Base-by-base conservation (phyloP, 1,140 invertebrate species). In the Trigoniulus corallinus region DNA sequence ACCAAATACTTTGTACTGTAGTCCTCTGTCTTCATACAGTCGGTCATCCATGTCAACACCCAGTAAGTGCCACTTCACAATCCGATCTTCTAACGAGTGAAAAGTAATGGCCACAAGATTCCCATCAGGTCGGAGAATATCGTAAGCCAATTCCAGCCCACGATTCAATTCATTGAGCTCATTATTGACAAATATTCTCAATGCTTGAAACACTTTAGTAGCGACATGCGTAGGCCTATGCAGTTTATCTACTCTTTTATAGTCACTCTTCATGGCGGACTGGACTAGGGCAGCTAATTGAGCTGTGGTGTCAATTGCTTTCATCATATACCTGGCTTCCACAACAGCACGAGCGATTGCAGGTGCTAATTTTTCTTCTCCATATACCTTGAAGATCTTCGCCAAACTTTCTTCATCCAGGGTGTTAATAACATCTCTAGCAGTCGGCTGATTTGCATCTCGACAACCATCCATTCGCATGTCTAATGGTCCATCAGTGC, bases 171-270 rank as follows among this genome's bases (percentile, higher is more conserved):
- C 91, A 67, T 97, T 97, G 0, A 97, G 66, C 71, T 98, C 92
- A 67, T 98, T 87, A 64, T 98, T 98, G 0, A 97, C 86, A 70
- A 96, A 94, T 55, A 96, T 95, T 57, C 92, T 71, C 50, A 98
- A 64, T 0, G 91, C 92, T 71, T 93, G 88, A 70, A 96, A 97
- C 0, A 87, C 81, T 74, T 89, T 92, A 2, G 87, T 93, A 0
- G 91, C 91, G 53, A 74, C 72, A 63, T 94, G 88, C 3, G 80
- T 64, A n/a, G 72, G 74, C 57, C 84, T 72, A 39, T 80, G 72
- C 26, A 88, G 61, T 66, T 80, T 82, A 64, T 94, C 87, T 25
- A 74, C 37, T 27, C 67, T 50, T 10, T 15, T 22, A 23, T 40
- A 27, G 27, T 21, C 20, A 44, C 52, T 18, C 7, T 7, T 37